phyloP scores from a whole-genome alignment of 2,113 vertebrate species.

The Beaufortia kweichowensis region DNA sequence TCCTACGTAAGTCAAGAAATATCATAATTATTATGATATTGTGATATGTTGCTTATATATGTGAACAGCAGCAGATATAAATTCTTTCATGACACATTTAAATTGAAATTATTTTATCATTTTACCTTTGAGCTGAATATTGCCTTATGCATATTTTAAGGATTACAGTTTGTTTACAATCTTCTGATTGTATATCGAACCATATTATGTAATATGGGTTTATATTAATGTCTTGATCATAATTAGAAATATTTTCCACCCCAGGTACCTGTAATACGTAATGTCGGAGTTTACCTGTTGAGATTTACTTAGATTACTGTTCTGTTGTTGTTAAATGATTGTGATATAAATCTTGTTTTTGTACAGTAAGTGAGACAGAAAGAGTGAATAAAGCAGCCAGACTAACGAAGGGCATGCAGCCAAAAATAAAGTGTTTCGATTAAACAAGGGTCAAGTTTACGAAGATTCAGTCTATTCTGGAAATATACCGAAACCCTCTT shows the following conservation, averaged over 20 bases:
- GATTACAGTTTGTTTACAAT: background rate
- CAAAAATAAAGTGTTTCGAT: slow-evolving; percentile 1
- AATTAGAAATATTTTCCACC: background rate
- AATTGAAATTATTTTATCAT: background rate
- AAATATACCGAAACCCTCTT: slow-evolving; percentile 9
- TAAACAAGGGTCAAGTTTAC: slow-evolving; percentile 18
- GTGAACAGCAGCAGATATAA: too few relatives aligned
- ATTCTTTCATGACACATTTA: too few relatives aligned
- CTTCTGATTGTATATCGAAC: background rate
- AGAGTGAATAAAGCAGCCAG: slow-evolving; percentile 14
- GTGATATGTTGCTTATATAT: too few relatives aligned
- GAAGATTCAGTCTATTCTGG: background rate
- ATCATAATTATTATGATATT: too few relatives aligned
- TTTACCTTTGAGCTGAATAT: too few relatives aligned
- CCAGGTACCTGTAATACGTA: background rate
- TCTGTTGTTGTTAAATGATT: background rate
- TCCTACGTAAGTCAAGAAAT: background rate
- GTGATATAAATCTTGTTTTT: background rate
- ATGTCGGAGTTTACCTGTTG: background rate
- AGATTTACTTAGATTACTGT: background rate
- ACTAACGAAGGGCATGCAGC: slow-evolving; percentile 36
- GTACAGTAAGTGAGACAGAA: background rate
- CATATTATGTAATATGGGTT: background rate
- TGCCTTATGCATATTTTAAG: too few relatives aligned
- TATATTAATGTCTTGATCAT: background rate